These are phyloP conservation scores for Agonopterix alstromeriana DNA, from an alignment of 2,888 invertebrate genomes.

Conservation along the genomic window DNA sequence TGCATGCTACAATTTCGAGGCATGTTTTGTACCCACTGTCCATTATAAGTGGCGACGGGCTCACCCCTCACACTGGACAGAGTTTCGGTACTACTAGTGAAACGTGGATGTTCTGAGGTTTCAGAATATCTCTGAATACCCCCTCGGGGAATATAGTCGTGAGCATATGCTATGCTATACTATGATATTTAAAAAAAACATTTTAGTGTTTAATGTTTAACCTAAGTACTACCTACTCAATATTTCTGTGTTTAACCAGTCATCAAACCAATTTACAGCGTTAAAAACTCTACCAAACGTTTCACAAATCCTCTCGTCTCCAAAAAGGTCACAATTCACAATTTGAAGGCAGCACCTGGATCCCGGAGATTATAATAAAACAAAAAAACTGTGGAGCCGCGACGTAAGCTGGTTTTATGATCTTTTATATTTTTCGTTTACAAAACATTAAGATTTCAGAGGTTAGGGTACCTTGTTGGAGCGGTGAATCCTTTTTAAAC, in stretches of 20 bases:
- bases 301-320: neutral
- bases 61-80: too few relatives aligned
- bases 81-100: too few relatives aligned
- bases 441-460: conserved; percentile 31
- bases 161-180: too few relatives aligned
- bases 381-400: conserved; percentile 4
- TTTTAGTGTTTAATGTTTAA: neutral
- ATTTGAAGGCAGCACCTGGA: conserved; percentile 1
- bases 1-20: too few relatives aligned
- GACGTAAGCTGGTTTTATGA: conserved; percentile 27
- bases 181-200: too few relatives aligned
- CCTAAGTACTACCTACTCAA: neutral
- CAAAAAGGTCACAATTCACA: neutral
- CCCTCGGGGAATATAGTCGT: too few relatives aligned
- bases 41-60: too few relatives aligned
- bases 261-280: neutral
- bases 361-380: conserved; percentile 11
- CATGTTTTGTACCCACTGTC: too few relatives aligned
- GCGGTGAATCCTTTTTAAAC: neutral
- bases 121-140: too few relatives aligned
- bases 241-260: neutral
- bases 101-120: too few relatives aligned
- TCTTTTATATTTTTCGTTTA: conserved; percentile 33
- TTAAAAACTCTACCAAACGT: neutral
- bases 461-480: conserved; percentile 16